phyloP scores from a whole-genome alignment of 2,888 invertebrate genomes.

The Napeogenes sylphis region DNA sequence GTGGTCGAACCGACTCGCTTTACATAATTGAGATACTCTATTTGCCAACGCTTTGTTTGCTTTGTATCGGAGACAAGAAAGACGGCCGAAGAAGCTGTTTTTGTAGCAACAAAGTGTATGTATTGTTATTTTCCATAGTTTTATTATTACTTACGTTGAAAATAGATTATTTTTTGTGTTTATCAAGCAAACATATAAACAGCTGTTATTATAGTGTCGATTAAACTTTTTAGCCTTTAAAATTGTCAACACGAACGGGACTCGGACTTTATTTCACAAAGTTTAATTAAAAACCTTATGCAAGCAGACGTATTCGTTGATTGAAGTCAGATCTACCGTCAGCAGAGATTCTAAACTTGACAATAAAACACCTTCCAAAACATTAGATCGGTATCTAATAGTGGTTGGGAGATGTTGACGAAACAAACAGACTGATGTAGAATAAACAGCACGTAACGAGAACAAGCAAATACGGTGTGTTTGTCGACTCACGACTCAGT shows the following conservation, averaged over 20 bases:
- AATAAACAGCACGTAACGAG: slow-evolving; percentile 24
- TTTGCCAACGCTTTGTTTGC: slow-evolving; percentile 18
- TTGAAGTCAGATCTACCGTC: too few species aligned
- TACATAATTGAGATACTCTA: slow-evolving; percentile 32
- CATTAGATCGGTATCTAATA: background rate
- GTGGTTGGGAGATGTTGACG: slow-evolving; percentile 6
- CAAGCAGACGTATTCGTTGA: too few species aligned
- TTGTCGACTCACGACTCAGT: slow-evolving; percentile 30
- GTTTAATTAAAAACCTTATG: too few species aligned
- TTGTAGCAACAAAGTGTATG: too few species aligned
- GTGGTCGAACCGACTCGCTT: slow-evolving; percentile 26
- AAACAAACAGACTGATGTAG: slow-evolving; percentile 20
- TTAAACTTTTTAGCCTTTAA: too few species aligned
- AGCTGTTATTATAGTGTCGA: too few species aligned
- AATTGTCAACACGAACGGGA: too few species aligned
- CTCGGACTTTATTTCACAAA: too few species aligned
- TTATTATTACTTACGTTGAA: too few species aligned
- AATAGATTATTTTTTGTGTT: too few species aligned
- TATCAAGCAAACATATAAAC: too few species aligned
- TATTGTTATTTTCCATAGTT: too few species aligned
- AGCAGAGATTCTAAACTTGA: background rate
- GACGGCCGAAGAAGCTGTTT: background rate
- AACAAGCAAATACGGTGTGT: slow-evolving; percentile 25
- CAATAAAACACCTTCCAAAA: background rate
- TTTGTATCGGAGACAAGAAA: slow-evolving; percentile 6